Evolutionary conservation across 2,797 vertebrate species (phyloP).

Genomic region (Moxostoma hubbsi): DNA sequence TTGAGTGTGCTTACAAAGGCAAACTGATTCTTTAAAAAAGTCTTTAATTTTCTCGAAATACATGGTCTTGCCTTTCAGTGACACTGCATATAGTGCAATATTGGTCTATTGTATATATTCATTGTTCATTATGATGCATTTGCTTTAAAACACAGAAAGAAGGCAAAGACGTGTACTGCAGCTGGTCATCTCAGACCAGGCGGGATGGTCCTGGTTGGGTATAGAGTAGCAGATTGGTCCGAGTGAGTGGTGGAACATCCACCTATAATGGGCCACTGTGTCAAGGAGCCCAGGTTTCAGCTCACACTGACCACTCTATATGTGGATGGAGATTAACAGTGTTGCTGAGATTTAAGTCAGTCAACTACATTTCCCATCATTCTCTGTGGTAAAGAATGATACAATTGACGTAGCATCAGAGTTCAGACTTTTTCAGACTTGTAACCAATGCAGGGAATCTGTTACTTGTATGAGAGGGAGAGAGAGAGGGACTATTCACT

Average conservation of each 20-base stretch:
- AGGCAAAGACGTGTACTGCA: not conserved
- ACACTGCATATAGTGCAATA: not conserved
- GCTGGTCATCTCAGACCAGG: not conserved
- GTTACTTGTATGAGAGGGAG: not conserved
- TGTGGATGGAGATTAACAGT: not conserved
- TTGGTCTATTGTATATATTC: not conserved
- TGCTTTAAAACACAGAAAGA: not conserved
- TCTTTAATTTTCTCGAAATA: not conserved
- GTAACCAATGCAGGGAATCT: no score
- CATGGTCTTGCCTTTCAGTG: no score
- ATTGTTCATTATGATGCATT: not conserved
- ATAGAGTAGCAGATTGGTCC: not conserved
- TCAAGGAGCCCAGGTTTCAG: constrained; percentile 11
- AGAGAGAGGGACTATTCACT: constrained; percentile 19
- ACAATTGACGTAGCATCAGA: not conserved
- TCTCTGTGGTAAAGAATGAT: not conserved
- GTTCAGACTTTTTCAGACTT: no score
- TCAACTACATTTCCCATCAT: constrained; percentile 24
- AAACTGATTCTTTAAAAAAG: constrained; percentile 20
- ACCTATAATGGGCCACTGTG: constrained; percentile 48
- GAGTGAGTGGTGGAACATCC: constrained; percentile 1
- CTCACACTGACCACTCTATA: constrained; percentile 13
- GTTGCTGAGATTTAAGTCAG: no score
- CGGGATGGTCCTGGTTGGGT: not conserved
- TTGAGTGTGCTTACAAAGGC: not conserved